Conservation (phyloP, 2,888 invertebrate genomes). For the Invenusta paracnida region DNA sequence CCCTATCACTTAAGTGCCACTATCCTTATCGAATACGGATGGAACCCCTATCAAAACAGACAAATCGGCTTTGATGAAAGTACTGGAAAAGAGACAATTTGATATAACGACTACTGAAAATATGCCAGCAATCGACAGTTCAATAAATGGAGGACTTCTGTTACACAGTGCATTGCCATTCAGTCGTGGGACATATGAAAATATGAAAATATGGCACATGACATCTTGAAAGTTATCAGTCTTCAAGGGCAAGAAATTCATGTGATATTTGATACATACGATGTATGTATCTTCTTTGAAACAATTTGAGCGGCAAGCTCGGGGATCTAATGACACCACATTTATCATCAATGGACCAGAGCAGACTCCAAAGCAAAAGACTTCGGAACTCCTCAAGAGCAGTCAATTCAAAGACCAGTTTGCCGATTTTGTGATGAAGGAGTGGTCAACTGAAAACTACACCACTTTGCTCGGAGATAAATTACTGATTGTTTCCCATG, state of each 20-base stretch:
- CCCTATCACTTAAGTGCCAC: conserved; percentile 7
- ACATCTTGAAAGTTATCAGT: neutral
- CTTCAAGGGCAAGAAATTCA: neutral
- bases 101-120: neutral
- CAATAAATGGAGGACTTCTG: neutral
- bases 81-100: neutral
- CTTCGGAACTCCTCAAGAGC: conserved; percentile 21
- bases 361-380: conserved; percentile 27
- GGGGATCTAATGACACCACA: conserved; percentile 4
- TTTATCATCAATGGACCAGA: conserved; percentile 23
- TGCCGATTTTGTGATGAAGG: conserved; percentile 31
- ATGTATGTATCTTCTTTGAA: neutral
- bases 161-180: neutral
- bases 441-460: conserved; percentile 33
- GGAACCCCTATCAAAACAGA: conserved; percentile 1
- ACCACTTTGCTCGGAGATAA: neutral
- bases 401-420: conserved; percentile 30
- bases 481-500: conserved; percentile 33
- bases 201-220: conserved; percentile 20
- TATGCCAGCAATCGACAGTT: neutral
- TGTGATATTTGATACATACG: conserved; percentile 19
- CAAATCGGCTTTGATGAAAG: neutral
- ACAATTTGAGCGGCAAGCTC: conserved; percentile 21
- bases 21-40: neutral
- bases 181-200: neutral